phyloP scores from a whole-genome alignment of 2,113 vertebrate species.

The Eurystomus gularis region DNA sequence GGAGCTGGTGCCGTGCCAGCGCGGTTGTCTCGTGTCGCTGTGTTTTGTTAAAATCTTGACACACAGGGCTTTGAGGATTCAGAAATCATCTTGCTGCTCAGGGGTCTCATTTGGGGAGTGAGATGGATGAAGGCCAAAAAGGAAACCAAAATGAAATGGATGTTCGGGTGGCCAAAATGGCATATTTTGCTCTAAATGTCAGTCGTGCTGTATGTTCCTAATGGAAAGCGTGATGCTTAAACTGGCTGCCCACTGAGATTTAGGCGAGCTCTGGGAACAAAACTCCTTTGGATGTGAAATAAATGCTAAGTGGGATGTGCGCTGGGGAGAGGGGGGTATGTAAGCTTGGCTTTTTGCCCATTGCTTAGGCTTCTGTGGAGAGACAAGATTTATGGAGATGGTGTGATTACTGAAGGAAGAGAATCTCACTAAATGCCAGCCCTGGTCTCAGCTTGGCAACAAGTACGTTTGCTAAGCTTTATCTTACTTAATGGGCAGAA shows the following conservation, averaged over 20 bases:
- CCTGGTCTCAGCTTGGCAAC: neutral
- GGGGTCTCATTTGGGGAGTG: neutral
- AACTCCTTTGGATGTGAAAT: neutral
- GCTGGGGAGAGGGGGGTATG: neutral
- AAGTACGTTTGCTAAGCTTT: neutral
- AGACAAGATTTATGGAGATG: neutral
- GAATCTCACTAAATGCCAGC: neutral
- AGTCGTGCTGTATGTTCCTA: neutral
- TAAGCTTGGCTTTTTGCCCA: neutral
- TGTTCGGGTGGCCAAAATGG: neutral
- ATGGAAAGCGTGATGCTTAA: neutral
- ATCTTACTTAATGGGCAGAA: neutral
- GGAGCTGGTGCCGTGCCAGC: neutral
- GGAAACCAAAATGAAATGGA: no score
- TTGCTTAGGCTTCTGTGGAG: neutral
- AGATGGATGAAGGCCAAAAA: neutral
- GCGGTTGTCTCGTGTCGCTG: neutral
- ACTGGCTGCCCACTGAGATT: neutral
- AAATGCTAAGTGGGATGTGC: neutral
- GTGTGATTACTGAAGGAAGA: neutral
- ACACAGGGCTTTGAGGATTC: neutral
- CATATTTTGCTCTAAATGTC: neutral
- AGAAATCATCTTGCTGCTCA: neutral
- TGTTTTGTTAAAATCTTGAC: neutral
- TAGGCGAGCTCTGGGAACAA: neutral